These are phyloP conservation scores for Drosophila kepulauana DNA, from an alignment of 1,140 invertebrate species.

Conservation along the genomic window DNA sequence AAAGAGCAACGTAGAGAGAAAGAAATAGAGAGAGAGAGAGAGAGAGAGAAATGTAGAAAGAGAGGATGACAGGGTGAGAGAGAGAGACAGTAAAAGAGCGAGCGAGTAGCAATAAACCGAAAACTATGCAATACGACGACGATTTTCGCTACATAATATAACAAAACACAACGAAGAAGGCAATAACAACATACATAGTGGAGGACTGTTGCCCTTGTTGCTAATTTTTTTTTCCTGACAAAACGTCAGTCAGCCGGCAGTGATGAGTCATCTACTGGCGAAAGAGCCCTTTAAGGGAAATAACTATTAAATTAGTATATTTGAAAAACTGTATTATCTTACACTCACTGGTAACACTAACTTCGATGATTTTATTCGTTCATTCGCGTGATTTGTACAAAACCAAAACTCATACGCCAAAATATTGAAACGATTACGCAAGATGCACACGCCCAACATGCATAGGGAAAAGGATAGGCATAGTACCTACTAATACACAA, in stretches of 20 bases:
- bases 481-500: too few relatives aligned
- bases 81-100: background rate
- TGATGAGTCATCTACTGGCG: constrained; percentile 62
- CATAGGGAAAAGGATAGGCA: too few relatives aligned
- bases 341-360: too few relatives aligned
- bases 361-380: too few relatives aligned
- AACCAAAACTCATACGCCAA: too few relatives aligned
- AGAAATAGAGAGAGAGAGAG: too few relatives aligned
- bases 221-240: constrained; percentile 38
- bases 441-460: too few relatives aligned
- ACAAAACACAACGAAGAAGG: constrained; percentile 54
- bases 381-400: too few relatives aligned
- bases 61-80: background rate
- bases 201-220: constrained; percentile 32
- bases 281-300: constrained; percentile 42
- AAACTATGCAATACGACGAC: constrained; percentile 43
- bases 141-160: constrained; percentile 44
- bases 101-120: constrained; percentile 25
- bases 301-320: background rate
- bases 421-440: too few relatives aligned
- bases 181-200: constrained; percentile 59
- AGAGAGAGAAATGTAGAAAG: background rate
- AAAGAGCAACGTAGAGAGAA: too few relatives aligned
- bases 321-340: too few relatives aligned
- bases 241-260: constrained; percentile 70